Base-by-base conservation (phyloP, 2,113 vertebrate genomes). In the Chionomys nivalis region DNA sequence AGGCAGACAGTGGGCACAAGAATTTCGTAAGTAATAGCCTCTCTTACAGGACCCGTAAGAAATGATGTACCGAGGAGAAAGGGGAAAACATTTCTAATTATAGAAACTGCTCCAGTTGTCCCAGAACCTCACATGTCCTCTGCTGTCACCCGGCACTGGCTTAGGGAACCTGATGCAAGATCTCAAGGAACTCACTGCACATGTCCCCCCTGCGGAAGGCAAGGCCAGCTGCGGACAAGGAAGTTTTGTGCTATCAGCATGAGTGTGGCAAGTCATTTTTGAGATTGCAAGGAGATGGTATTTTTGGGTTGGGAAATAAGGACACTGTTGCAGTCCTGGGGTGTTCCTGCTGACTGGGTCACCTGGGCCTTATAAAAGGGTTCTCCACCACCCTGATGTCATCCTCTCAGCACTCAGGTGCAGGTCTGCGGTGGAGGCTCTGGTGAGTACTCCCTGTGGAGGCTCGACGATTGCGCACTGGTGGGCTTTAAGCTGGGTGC, bases 251-350 rank as follows among this genome's bases (percentile, higher is more conserved):
- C n/a, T 13, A 47, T 52, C 44, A 49, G 24, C 1, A 1, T 72
- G 72, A 96, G 14, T 65, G 61, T 72, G 39, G 28, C 31, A 91
- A 85, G 31, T 47, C 24, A 77, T 44, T 82, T 52, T 61, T 63
- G 93, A 47, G 36, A 90, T 79, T 87, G 26, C 21, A 65, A 17
- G 28, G 14, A 73, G 44, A 36, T 90, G 61, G 75, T 47, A 78
- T 83, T 90, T 90, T 96, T 95, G 66, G 61, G 83, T 81, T 96
- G 87, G 16, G 87, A 96, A 96, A 94, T 76, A 24, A 81, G 16
- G 11, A 55, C 8, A 58, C 16, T n/a, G 16, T 47, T 14, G 4
- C 47, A 83, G 31, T 39, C 3, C 75, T 76, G n/a, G 28, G 47
- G 14, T 63, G 52, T 42, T 63, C 26, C 19, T 31, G 14, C 5